Evolutionary conservation across 2,113 vertebrate genomes (phyloP).

Genomic region (Balaeniceps rex): DNA sequence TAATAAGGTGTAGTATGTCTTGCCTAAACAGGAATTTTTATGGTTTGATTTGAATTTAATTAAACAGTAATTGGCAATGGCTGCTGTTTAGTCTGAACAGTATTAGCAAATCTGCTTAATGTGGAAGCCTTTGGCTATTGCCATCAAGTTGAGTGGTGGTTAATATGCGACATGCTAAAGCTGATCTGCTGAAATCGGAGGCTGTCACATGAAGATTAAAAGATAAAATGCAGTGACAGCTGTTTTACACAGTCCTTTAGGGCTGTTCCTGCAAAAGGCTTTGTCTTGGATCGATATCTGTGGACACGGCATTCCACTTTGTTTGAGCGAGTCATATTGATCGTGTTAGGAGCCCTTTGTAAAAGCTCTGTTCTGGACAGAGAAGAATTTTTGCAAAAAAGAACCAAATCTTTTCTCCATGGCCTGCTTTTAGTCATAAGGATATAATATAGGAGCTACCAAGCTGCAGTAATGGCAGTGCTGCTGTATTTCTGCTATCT

Average conservation of each 20-base stretch:
- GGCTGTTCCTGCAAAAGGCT: background rate
- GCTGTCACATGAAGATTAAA: background rate
- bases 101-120: background rate
- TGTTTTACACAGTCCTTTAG: background rate
- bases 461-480: rapidly evolving
- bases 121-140: background rate
- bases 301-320: rapidly evolving
- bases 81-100: background rate
- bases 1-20: background rate
- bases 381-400: background rate
- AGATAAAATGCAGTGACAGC: background rate
- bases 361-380: background rate
- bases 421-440: background rate
- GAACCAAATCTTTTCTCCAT: background rate
- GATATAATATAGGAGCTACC: rapidly evolving
- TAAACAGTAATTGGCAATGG: background rate
- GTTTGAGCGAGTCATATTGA: rapidly evolving
- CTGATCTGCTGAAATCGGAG: background rate
- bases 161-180: background rate
- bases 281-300: background rate
- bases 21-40: background rate
- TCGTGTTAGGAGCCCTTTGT: background rate
- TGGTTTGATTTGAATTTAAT: background rate
- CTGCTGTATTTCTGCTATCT: background rate
- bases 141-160: background rate